phyloP scores from a whole-genome alignment of 2,113 vertebrate genomes.

The Megaptera novaeangliae region DNA sequence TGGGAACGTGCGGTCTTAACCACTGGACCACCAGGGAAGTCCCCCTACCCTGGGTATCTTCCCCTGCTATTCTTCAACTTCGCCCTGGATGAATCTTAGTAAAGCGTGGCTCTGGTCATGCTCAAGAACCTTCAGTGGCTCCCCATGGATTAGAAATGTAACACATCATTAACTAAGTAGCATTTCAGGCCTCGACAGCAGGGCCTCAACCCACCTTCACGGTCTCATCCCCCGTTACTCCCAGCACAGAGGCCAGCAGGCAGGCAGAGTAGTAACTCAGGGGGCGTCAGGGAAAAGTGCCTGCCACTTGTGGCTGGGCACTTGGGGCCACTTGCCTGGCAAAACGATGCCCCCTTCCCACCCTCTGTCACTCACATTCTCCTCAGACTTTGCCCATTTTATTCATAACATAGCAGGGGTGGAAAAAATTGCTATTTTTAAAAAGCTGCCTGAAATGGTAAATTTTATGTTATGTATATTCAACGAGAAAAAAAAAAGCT shows the following conservation, averaged over 20 bases:
- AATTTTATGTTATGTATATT: neutral
- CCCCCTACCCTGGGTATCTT: neutral
- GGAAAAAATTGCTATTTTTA: neutral
- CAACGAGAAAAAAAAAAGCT: neutral
- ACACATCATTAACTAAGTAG: neutral
- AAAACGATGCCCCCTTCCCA: neutral
- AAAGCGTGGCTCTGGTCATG: neutral
- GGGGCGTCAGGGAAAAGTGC: neutral
- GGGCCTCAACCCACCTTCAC: neutral
- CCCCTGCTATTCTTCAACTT: neutral
- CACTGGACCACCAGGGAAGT: too few species aligned
- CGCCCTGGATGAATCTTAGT: neutral
- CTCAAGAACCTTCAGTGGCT: neutral
- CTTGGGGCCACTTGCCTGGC: neutral
- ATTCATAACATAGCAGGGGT: neutral
- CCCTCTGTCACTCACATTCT: neutral
- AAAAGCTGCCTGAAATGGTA: neutral
- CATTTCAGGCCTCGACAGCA: neutral
- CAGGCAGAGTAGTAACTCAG: neutral
- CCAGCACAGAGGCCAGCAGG: neutral
- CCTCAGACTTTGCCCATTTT: neutral
- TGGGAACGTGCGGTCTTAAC: too few species aligned
- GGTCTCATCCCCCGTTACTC: neutral
- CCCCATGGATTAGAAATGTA: neutral
- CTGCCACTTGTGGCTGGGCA: neutral